Evolutionary conservation across 2,888 invertebrate genomes (phyloP), one percentile per base, ranked within the genome.

Genomic region (Drosophila acutilabella): DNA sequence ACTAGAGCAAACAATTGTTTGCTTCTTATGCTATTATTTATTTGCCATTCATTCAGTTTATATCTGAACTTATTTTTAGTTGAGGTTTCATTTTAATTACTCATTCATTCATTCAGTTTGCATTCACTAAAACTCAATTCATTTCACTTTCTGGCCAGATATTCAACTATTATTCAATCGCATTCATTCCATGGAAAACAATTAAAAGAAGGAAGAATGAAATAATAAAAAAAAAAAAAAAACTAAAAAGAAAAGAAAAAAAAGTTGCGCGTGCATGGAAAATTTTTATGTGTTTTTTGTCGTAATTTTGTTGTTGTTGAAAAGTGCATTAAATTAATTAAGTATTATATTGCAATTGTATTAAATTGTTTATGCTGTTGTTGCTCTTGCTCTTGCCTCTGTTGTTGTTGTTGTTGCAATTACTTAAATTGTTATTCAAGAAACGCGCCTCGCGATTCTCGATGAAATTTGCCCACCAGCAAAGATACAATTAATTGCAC

Each of bases 371-470:
- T 70, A 30, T 58, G 30, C 16, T 54, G 58, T 23, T 54, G 58
- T 45, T 38, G 16, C 51, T 64, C 38, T 30, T 51, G 58, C 42
- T 45, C 6, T 23, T 20, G 20, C 20, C 20, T 2, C 6, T 1
- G 52, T 48, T 53, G 38, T 42, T 44, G 54, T 36, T 47, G 40
- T 38, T 51, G 47, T 38, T 42, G 52, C 40, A 71, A 71, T 64
- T 66, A 68, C 40, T 81, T 69, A 69, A 77, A 85, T 75, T 88
- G 85, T 81, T 88, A 88, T 88, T 84, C 86, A 67, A 81, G 83
- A 80, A 85, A 81, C 58, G 77, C 64, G 52, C 42, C 50, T 57
- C 57, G 62, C 66, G 47, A 52, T 68, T 84, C 70, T 61, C 57
- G 60, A 69, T 78, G 54, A 64, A 62, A 81, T 66, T 81, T 72